phyloP scores from a whole-genome alignment of 2,888 invertebrate species.

The Cyrtodaria siliqua region DNA sequence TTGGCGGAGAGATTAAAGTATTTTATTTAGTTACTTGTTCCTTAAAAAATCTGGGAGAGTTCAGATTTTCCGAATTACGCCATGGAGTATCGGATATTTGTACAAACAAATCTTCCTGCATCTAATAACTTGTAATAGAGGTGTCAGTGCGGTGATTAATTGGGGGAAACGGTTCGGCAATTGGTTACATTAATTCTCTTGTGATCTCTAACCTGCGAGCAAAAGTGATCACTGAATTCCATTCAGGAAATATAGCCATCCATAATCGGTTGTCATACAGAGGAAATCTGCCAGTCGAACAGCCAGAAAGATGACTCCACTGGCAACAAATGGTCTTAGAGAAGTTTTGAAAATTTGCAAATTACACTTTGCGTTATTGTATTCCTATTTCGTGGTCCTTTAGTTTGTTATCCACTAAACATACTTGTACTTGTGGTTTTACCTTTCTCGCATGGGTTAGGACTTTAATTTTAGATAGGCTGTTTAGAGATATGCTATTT shows the following conservation, averaged over 20 bases:
- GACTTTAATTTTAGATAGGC: no score
- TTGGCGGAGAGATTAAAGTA: constrained; percentile 66
- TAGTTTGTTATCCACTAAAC: no score
- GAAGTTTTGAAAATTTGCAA: no score
- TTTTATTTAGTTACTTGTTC: constrained; percentile 64
- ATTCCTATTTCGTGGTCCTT: no score
- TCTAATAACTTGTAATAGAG: constrained; percentile 68
- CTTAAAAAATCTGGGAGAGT: constrained; percentile 57
- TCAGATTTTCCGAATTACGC: constrained; percentile 64
- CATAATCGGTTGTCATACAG: constrained; percentile 51
- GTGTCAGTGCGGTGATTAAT: constrained; percentile 66
- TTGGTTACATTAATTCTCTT: constrained; percentile 66
- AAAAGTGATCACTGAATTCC: constrained; percentile 60
- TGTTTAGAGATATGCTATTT: no score
- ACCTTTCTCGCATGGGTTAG: no score
- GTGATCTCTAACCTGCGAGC: constrained; percentile 59
- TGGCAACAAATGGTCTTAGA: neutral
- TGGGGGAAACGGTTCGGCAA: constrained; percentile 65
- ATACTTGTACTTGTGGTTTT: no score
- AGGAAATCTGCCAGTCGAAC: neutral
- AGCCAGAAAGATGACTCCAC: neutral
- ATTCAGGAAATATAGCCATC: constrained; percentile 53
- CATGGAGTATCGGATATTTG: constrained; percentile 62
- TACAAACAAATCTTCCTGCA: constrained; percentile 65
- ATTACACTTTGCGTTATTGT: no score